Conservation (phyloP, 1,140 invertebrate genomes). For the Pogonomyrmex californicus region DNA sequence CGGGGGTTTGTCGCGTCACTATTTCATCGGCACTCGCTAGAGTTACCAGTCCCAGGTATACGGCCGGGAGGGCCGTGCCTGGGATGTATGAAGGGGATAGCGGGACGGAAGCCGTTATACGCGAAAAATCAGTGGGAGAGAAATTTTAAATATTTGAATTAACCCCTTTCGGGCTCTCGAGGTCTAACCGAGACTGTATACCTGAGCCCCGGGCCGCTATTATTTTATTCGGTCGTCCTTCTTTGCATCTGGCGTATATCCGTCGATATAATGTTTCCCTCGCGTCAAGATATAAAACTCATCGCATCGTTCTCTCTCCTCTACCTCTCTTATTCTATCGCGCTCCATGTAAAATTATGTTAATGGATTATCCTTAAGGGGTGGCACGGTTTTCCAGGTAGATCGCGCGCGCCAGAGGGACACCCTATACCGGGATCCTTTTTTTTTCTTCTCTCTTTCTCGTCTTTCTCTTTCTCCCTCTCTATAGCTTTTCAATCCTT, state of each 20-base stretch:
- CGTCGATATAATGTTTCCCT: conserved; percentile 82
- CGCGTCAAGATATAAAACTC: conserved; percentile 36
- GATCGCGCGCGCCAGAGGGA: conserved; percentile 58
- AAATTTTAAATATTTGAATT: conserved; percentile 87
- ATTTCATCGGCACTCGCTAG: conserved; percentile 78
- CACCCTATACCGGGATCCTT: conserved; percentile 55
- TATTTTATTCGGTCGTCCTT: conserved; percentile 83
- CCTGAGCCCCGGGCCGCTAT: conserved; percentile 75
- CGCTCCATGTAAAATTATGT: conserved; percentile 87
- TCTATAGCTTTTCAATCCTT: conserved; percentile 70
- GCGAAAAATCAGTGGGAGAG: conserved; percentile 82
- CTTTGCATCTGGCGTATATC: conserved; percentile 85
- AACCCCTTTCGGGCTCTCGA: conserved; percentile 79
- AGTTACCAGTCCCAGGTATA: conserved; percentile 85
- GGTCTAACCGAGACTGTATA: conserved; percentile 60
- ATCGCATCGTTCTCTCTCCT: conserved; percentile 7
- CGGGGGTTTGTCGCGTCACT: conserved; percentile 61
- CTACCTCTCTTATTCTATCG: conserved; percentile 30
- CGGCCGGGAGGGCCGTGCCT: conserved; percentile 11
- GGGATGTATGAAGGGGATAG: conserved; percentile 57
- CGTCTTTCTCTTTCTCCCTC: conserved; percentile 33
- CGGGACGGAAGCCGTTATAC: conserved; percentile 80
- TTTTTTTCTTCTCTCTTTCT: conserved; percentile 37
- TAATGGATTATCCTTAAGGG: conserved; percentile 87
- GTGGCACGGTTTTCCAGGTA: conserved; percentile 76